Conservation (phyloP, 2,888 invertebrate species). For the Tetheella fluctuosa region DNA sequence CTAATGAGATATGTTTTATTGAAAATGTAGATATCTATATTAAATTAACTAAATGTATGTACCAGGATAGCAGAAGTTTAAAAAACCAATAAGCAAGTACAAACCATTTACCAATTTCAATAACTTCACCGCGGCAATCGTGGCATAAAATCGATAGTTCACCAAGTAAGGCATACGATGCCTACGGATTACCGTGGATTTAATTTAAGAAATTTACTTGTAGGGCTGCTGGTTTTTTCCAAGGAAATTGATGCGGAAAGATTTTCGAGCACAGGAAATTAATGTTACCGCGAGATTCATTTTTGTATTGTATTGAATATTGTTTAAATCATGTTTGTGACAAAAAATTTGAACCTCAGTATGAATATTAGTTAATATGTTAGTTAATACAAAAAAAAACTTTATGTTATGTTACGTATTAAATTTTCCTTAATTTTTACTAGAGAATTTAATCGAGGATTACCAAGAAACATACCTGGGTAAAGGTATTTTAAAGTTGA, state of each 20-base stretch:
- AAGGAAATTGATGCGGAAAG: conserved; percentile 41
- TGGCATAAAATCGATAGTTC: conserved; percentile 5
- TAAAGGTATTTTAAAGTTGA: too few relatives aligned
- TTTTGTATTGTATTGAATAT: conserved; percentile 33
- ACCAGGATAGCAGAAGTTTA: background rate
- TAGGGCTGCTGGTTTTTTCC: conserved; percentile 38
- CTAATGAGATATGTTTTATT: too few relatives aligned
- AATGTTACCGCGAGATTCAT: conserved; percentile 43
- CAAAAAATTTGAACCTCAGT: background rate
- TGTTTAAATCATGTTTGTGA: conserved; percentile 24
- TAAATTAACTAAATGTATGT: too few relatives aligned
- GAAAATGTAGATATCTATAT: too few relatives aligned
- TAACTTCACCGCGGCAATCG: background rate
- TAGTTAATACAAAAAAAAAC: too few relatives aligned
- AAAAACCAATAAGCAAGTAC: background rate
- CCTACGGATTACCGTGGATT: conserved; percentile 41
- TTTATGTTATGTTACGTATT: too few relatives aligned
- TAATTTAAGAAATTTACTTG: conserved; percentile 40
- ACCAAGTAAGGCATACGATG: background rate
- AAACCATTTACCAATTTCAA: background rate
- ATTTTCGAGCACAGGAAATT: conserved; percentile 54
- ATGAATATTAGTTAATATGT: background rate
- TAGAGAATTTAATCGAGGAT: too few relatives aligned
- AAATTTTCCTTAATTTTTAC: too few relatives aligned
- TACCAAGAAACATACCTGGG: too few relatives aligned